Conservation (phyloP, 2,797 vertebrate genomes). For the Pelodytes ibericus region DNA sequence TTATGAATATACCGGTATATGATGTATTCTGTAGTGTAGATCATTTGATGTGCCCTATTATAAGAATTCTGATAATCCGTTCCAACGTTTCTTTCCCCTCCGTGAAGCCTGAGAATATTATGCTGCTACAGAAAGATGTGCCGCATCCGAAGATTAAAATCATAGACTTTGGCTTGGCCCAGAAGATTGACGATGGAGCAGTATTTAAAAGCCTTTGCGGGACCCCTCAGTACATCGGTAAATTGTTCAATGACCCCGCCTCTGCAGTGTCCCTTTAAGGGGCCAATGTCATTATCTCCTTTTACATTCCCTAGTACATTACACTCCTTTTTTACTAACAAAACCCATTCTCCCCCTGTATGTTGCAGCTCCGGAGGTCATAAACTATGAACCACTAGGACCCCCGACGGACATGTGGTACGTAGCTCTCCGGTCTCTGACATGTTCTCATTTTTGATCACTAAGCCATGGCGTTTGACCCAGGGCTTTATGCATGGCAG, state of each 20-base stretch:
- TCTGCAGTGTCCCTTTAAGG: too few relatives aligned
- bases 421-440: too few relatives aligned
- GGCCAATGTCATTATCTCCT: too few relatives aligned
- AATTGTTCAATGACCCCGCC: too few relatives aligned
- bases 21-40: too few relatives aligned
- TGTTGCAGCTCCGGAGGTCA: constrained; percentile 75
- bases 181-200: constrained; percentile 66
- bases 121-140: constrained; percentile 74
- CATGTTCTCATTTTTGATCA: too few relatives aligned
- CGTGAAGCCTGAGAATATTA: constrained; percentile 78
- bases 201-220: constrained; percentile 76
- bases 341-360: not conserved
- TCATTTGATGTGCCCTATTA: too few relatives aligned
- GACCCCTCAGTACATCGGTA: constrained; percentile 77
- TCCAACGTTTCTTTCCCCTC: accelerated
- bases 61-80: too few relatives aligned
- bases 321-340: not conserved
- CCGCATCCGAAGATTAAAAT: constrained; percentile 75
- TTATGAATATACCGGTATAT: too few relatives aligned
- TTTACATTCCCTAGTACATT: not conserved
- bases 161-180: constrained; percentile 80
- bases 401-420: constrained; percentile 80
- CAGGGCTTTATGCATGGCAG: too few relatives aligned
- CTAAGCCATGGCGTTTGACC: too few relatives aligned
- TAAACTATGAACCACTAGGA: constrained; percentile 74